Evolutionary conservation across 2,113 vertebrate genomes (phyloP), one percentile per base, ranked within the genome.

Genomic region (Macquaria ambigua): DNA sequence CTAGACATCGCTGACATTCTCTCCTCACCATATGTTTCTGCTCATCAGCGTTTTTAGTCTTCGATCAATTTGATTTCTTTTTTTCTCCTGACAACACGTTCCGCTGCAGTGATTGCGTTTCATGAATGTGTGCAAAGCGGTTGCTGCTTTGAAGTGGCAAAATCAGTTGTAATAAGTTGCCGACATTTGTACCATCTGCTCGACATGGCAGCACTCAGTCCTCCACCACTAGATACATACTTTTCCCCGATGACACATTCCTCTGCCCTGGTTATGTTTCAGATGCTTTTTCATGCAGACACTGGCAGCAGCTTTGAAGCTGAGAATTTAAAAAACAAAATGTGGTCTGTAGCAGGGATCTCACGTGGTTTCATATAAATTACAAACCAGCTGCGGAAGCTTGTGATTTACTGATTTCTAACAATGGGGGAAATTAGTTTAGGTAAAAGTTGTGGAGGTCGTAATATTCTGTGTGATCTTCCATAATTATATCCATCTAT

Each of bases 21-120:
- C 74, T 74, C n/a, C n/a, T 77, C 83, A 21, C 79, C 91, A 93
- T 81, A 28, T 93, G 89, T 77, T 68, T 74, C 85, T 84, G 82
- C 89, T 86, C 87, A 73, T 93, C 90, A 91, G 28, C 53, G 59
- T 78, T 43, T 83, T 46, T 53, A 15, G 31, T 59, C 67, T 59
- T 75, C 58, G 1, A 64, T 85, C 31, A 71, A 20, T 74, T 78
- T 0, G 25, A 72, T 82, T 63, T 69, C 9, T 48, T 53, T n/a
- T 39, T 28, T 3, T 18, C 43, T 63, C 52, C 9, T 16, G 48
- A 52, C 11, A 1, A 78, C 34, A 61, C 56, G 31, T 63, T 79
- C 75, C 53, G 25, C 31, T 41, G 58, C 28, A 34, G 20, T 66
- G 74, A 76, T 81, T 85, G 16, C 37, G 12, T 88, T 79, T 81